Base-by-base conservation (phyloP, 30 jellyfish, hydroid and myxozoan genomes). In the Turritopsis rubra region DNA sequence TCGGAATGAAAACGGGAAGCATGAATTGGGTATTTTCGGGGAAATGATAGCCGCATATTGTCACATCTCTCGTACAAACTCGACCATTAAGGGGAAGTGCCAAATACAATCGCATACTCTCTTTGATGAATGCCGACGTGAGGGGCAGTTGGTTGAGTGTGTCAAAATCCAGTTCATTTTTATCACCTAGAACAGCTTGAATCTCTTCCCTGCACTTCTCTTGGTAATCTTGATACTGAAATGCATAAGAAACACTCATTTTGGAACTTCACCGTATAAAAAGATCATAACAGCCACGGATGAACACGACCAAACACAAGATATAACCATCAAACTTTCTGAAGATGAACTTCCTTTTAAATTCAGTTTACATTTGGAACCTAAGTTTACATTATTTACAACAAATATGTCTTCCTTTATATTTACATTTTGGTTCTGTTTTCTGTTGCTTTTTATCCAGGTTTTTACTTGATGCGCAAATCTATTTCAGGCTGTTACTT, bases 91-190 rank as follows among this genome's bases (percentile, higher is more conserved):
- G 18, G 9, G 54, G 54, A 8, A 74, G 65, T 30, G 82, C 20
- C 18, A 65, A 7, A 52, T n/a, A 74, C 18, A 18, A 21, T 7
- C 82, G 53, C 65, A 74, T 0, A 22, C 54, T 74, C 41, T 74
- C 82, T 70, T 21, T 26, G 9, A 74, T 74, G 65, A 74, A 74
- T 1, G 82, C 82, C 9, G 82, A n/a, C 21, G 82, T 74, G 82
- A 24, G 24, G 13, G 82, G 82, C 27, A 74, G 9, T n/a, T n/a
- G 82, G 24, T 74, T 29, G 8, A 74, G 70, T 9, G 28, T 22
- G 24, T 74, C 65, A 74, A 74, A 27, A 1, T 27, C 41, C 13
- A 74, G 17, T 20, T 26, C 41, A 29, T 7, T 22, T 26, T 74
- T 24, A 22, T 22, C 65, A 26, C 7, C 41, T 30, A 29, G 70